phyloP scores from a whole-genome alignment of 1,140 invertebrate species.

The Euglossa dilemma region DNA sequence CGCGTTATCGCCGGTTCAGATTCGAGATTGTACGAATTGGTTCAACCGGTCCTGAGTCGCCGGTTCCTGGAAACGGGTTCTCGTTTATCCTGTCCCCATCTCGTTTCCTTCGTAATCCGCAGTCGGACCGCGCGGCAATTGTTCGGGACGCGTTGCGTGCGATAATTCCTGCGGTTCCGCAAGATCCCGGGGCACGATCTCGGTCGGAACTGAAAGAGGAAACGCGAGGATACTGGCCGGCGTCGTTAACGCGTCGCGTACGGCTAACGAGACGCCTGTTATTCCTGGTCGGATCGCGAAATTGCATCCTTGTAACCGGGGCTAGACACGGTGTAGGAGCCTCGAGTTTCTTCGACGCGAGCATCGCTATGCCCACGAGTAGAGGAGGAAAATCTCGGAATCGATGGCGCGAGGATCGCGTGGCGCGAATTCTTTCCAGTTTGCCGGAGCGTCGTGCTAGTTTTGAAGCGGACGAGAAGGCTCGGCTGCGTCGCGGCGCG shows the following conservation, averaged over 20 bases:
- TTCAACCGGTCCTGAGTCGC: constrained; percentile 17
- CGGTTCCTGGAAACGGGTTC: neutral
- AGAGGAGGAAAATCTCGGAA: too few species aligned
- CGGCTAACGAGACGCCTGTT: too few species aligned
- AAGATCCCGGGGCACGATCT: neutral
- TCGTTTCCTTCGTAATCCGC: neutral
- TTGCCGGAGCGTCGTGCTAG: neutral
- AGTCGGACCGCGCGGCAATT: neutral
- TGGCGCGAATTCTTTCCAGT: neutral
- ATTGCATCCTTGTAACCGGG: too few species aligned
- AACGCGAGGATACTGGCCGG: too few species aligned
- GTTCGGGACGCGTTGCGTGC: neutral
- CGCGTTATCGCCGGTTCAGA: constrained; percentile 28
- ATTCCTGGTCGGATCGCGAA: too few species aligned
- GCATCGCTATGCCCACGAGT: too few species aligned
- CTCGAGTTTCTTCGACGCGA: too few species aligned
- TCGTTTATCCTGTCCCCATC: constrained; percentile 21
- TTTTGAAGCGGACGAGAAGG: neutral
- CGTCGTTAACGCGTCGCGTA: too few species aligned
- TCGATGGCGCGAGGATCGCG: neutral
- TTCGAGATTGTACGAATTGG: constrained; percentile 27
- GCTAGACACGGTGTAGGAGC: too few species aligned
- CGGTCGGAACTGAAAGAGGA: too few species aligned
- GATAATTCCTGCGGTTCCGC: neutral
- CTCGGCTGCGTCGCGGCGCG: constrained; percentile 1